Evolutionary conservation across 2,888 invertebrate genomes (phyloP).

Genomic region (Lochmaea capreae): DNA sequence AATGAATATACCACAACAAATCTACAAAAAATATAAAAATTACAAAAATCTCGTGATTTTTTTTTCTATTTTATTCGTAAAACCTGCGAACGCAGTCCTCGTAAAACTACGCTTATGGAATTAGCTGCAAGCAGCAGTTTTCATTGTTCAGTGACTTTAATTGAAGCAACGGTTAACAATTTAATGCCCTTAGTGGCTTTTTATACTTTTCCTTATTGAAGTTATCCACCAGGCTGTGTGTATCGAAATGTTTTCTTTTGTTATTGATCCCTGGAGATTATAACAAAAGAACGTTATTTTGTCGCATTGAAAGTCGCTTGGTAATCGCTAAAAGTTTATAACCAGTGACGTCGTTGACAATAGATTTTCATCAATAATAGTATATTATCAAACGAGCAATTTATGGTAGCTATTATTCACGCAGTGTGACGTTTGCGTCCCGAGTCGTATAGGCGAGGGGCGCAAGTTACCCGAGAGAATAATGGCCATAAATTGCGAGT

Average conservation of each 20-base stretch:
- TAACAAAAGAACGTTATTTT: slow-evolving; percentile 40
- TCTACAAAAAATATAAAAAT: no score
- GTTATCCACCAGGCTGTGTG: slow-evolving; percentile 14
- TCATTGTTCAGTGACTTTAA: slow-evolving; percentile 34
- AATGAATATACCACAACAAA: no score
- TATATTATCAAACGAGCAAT: no score
- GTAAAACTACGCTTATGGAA: neutral
- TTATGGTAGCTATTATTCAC: no score
- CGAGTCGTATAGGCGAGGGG: no score
- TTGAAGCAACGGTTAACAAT: slow-evolving; percentile 44
- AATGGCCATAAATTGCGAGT: no score
- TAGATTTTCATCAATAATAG: neutral
- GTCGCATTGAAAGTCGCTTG: slow-evolving; percentile 33
- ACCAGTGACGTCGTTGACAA: neutral
- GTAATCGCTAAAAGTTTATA: slow-evolving; percentile 14
- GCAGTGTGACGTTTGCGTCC: no score
- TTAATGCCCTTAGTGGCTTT: slow-evolving; percentile 39
- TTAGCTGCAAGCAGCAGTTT: slow-evolving; percentile 18
- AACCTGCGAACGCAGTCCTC: neutral
- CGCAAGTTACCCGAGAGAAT: no score
- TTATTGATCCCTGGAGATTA: slow-evolving; percentile 40
- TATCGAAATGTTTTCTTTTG: slow-evolving; percentile 36
- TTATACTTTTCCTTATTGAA: slow-evolving; percentile 15
- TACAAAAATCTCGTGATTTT: no score
- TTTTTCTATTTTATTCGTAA: slow-evolving; percentile 67